A percentile compares a stretch with the other conserved stretches of the same genome.
These are phyloP conservation scores for Seriola dumerili DNA, from an alignment of 2,113 vertebrate genomes.

Conservation along the genomic window DNA sequence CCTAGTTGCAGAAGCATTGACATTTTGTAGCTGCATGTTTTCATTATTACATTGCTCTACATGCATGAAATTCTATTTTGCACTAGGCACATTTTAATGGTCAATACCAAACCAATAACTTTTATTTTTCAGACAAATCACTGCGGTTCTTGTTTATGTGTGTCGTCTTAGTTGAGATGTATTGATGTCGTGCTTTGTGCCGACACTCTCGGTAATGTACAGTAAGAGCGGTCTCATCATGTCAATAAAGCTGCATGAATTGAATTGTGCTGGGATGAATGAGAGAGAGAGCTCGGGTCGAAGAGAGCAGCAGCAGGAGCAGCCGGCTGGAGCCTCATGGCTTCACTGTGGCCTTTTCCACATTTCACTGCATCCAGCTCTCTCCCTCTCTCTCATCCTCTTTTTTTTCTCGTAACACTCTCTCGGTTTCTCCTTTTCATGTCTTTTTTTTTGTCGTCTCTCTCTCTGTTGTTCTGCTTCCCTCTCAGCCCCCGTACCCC, in stretches of 20 bases:
- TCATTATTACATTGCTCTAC: background rate
- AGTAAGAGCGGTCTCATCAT: background rate
- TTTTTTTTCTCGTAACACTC: background rate
- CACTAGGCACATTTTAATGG: background rate
- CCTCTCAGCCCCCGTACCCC: background rate
- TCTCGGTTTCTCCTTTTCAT: background rate
- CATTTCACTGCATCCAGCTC: background rate
- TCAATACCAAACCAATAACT: background rate
- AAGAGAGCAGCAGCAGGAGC: slow-evolving; percentile 24
- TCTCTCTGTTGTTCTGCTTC: background rate
- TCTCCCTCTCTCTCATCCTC: background rate
- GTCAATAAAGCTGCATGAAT: slow-evolving; percentile 30
- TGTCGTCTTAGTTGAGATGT: background rate
- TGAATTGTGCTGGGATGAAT: slow-evolving; percentile 32
- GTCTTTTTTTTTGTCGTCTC: background rate
- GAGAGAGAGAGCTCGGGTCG: background rate
- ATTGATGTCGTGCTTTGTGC: slow-evolving; percentile 6
- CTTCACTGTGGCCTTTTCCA: slow-evolving; percentile 27
- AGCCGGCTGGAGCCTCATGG: background rate
- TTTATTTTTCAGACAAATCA: background rate
- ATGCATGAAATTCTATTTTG: background rate
- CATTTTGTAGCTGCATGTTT: background rate
- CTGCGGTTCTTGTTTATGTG: background rate
- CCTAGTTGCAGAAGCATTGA: background rate
- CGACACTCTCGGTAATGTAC: slow-evolving; percentile 9